These are phyloP conservation scores for Bettongia penicillata DNA, from an alignment of 2,113 vertebrate species.

Conservation along the genomic window DNA sequence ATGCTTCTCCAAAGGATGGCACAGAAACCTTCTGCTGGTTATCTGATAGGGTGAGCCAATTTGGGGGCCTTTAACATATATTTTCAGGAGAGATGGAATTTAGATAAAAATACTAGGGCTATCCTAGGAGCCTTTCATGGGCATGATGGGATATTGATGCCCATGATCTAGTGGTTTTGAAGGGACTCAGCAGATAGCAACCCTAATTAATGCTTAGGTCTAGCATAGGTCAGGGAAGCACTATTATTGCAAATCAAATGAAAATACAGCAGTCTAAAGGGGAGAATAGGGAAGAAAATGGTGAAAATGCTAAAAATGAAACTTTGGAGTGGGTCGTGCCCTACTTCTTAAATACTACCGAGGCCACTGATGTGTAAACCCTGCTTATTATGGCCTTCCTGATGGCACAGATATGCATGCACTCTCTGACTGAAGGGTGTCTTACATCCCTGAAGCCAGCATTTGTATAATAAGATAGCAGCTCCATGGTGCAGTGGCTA, in stretches of 20 bases:
- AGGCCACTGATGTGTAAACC: background rate
- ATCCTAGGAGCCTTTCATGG: background rate
- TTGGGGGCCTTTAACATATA: background rate
- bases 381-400: background rate
- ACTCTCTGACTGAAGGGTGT: too few relatives aligned
- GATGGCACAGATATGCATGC: too few relatives aligned
- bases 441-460: background rate
- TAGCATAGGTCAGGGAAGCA: background rate
- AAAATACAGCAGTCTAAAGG: background rate
- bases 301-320: background rate
- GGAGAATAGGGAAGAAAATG: background rate
- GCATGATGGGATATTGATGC: background rate
- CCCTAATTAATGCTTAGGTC: background rate
- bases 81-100: background rate
- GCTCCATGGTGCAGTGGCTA: background rate
- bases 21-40: background rate
- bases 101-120: background rate
- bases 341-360: background rate
- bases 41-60: background rate
- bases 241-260: background rate
- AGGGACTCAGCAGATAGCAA: background rate
- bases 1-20: background rate
- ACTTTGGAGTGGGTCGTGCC: background rate
- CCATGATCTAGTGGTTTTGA: background rate
- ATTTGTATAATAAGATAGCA: background rate